Base-by-base conservation (phyloP, 1,140 invertebrate species). In the Rhyacophila brunnea region DNA sequence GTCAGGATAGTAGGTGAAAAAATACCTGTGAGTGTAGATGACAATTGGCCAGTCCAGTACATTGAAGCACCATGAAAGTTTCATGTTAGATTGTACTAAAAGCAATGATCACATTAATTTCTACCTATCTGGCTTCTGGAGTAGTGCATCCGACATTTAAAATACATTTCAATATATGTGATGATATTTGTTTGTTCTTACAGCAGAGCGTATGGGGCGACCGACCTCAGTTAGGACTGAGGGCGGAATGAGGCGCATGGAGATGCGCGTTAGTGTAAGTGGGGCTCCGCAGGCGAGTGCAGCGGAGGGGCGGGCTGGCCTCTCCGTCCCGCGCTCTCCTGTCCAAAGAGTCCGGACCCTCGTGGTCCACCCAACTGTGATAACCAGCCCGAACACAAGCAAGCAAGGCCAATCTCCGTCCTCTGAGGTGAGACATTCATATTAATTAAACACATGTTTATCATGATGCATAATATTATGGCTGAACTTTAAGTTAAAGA, bases 381-480 rank as follows among this genome's bases (percentile, higher is more conserved):
- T 88, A 87, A 80, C 81, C 81, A 85, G 85, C 83, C 87, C 82
- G 84, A 82, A 76, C 74, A 77, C 73, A 75, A 76, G 75, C 62
- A 61, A 67, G 59, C 59, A 61, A 66, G 58, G 58, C 66, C 55
- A 50, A 45, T 58, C 60, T 79, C 76, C 77, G 77, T 79, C 78
- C 77, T 77, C 73, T 71, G 75, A 77, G 23, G 23, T 74, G 77
- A 74, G 59, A 20, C 23, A n/a, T n/a, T n/a, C n/a, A n/a, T n/a
- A n/a, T n/a, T n/a, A n/a, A n/a, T n/a, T n/a, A n/a, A n/a, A n/a
- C n/a, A n/a, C n/a, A n/a, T n/a, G n/a, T n/a, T n/a, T n/a, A n/a
- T n/a, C n/a, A n/a, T n/a, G n/a, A n/a, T n/a, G n/a, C n/a, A n/a
- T n/a, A 63, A 65, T 44, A 23, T n/a, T n/a, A n/a, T n/a, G n/a